Conservation (phyloP, 2,888 invertebrate species). For the Meghimatium bilineatum region DNA sequence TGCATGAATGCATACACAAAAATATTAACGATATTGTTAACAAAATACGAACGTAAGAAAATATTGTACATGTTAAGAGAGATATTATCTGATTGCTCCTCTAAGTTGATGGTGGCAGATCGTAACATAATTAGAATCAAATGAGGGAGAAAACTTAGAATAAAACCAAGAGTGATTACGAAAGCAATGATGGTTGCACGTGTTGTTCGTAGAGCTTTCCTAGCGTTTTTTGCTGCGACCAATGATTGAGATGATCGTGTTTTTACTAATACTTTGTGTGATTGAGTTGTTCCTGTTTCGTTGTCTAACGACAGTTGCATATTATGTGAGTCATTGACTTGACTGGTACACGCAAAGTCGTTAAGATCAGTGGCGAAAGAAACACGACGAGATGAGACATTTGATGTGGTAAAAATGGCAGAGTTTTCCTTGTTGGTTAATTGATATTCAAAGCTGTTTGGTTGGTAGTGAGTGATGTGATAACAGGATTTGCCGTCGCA, state of each 20-base stretch:
- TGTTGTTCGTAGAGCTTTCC: slow-evolving; percentile 32
- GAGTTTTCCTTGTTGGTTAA: neutral
- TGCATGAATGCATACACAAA: slow-evolving; percentile 66
- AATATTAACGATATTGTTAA: slow-evolving; percentile 65
- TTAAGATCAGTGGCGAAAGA: neutral
- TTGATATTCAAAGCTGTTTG: neutral
- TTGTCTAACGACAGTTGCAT: neutral
- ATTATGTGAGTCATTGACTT: neutral
- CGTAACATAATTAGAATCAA: slow-evolving; percentile 55
- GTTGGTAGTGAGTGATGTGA: neutral
- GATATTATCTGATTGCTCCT: slow-evolving; percentile 47
- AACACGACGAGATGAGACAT: neutral
- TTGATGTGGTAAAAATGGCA: neutral
- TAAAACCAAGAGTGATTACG: slow-evolving; percentile 60
- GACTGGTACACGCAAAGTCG: neutral
- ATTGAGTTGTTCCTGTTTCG: neutral
- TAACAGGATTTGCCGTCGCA: neutral
- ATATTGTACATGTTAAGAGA: slow-evolving; percentile 60
- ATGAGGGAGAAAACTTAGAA: slow-evolving; percentile 63
- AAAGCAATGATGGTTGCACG: slow-evolving; percentile 61
- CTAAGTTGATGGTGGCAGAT: slow-evolving; percentile 6
- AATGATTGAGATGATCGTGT: slow-evolving; percentile 35
- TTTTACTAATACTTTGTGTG: neutral
- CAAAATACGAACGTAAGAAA: slow-evolving; percentile 63
- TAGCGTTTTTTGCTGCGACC: neutral